Evolutionary conservation across 2,797 vertebrate genomes (phyloP).

Genomic region (Hoplostethus mediterraneus): DNA sequence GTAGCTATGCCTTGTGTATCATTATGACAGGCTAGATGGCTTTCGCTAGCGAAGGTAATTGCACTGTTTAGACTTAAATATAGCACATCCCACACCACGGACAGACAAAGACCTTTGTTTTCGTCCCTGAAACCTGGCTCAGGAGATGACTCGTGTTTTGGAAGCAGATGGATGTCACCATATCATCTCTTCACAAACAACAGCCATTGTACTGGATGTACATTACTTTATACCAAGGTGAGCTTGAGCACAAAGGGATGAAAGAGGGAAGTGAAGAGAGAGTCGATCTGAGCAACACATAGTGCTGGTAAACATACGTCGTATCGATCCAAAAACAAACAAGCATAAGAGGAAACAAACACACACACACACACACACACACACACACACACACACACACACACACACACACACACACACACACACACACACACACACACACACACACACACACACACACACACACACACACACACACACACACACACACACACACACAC

Average conservation of each 20-base stretch:
- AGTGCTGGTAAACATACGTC: constrained; percentile 36
- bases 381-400: not conserved
- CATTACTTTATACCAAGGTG: constrained; percentile 30
- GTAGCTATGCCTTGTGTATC: constrained; percentile 67
- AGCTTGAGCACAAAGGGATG: constrained; percentile 39
- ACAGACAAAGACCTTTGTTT: constrained; percentile 74
- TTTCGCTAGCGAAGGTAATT: constrained; percentile 79
- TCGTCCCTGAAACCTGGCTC: constrained; percentile 62
- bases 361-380: not conserved
- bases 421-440: too few species aligned
- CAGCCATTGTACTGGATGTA: constrained; percentile 27
- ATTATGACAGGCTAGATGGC: constrained; percentile 70
- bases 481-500: not conserved
- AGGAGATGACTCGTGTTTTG: constrained; percentile 61
- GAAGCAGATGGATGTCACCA: constrained; percentile 47
- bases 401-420: not conserved
- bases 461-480: not conserved
- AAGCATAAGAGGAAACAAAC: constrained; percentile 6
- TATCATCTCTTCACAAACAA: constrained; percentile 54
- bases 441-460: too few species aligned
- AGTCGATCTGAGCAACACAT: constrained; percentile 20
- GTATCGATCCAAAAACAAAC: constrained; percentile 18
- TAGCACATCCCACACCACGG: constrained; percentile 55
- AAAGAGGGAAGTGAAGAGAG: constrained; percentile 9
- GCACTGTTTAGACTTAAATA: constrained; percentile 76